A percentile compares a stretch with the other conserved stretches of the same genome.
These are phyloP conservation scores for Montifringilla adamsi DNA, from an alignment of 2,113 vertebrate genomes.

Conservation along the genomic window DNA sequence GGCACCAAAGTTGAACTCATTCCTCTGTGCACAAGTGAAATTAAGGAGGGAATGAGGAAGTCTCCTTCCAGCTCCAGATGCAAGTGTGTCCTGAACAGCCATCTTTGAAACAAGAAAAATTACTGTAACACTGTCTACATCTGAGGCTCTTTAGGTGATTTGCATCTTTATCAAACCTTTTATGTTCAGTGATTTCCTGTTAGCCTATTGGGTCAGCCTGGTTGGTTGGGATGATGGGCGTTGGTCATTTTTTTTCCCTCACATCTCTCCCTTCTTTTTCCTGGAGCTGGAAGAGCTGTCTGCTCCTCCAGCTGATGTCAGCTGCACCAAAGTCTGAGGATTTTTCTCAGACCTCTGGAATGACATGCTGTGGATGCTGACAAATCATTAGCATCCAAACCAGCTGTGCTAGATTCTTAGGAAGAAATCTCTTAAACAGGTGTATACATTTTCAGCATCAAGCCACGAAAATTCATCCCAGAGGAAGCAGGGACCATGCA, in stretches of 20 bases:
- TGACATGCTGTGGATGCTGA: neutral
- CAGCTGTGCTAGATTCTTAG: neutral
- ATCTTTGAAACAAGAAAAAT: neutral
- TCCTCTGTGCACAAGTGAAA: fast-evolving
- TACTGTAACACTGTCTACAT: fast-evolving
- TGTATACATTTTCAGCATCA: neutral
- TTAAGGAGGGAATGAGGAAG: neutral
- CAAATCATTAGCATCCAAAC: neutral
- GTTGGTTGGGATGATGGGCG: fast-evolving
- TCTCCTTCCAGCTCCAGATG: neutral
- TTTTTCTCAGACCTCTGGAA: neutral
- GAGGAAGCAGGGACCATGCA: neutral
- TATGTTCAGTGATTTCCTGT: neutral
- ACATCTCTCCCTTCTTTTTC: neutral
- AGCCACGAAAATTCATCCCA: neutral
- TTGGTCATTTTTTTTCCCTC: neutral
- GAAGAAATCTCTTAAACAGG: fast-evolving
- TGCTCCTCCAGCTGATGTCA: neutral
- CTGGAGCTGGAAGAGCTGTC: neutral
- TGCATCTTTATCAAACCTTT: neutral
- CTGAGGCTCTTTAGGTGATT: neutral
- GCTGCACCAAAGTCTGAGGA: neutral
- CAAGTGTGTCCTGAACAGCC: neutral
- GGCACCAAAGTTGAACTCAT: neutral
- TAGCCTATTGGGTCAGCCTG: neutral